Conservation (phyloP, 2,888 invertebrate species). For the Tethea ocularis region DNA sequence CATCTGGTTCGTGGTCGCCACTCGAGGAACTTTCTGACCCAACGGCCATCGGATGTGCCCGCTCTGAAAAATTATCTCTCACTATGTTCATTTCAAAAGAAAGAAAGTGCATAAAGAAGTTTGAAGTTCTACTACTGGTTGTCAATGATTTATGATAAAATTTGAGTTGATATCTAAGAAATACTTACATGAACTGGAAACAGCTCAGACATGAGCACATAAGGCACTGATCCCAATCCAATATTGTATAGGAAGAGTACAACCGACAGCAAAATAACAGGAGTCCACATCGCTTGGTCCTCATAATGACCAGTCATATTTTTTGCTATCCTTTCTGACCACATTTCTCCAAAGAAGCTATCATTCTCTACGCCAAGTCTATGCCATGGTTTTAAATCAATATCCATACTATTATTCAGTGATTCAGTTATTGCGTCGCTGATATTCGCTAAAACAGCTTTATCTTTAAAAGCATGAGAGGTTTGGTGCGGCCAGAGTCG, state of each 20-base stretch:
- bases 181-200: conserved; percentile 73
- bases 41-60: too few relatives aligned
- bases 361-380: conserved; percentile 39
- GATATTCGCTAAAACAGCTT: neutral
- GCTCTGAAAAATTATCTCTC: too few relatives aligned
- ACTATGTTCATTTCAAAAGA: too few relatives aligned
- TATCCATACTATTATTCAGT: too few relatives aligned
- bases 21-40: too few relatives aligned
- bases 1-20: too few relatives aligned
- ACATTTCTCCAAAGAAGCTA: conserved; percentile 18
- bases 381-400: conserved; percentile 33
- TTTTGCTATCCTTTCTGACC: neutral
- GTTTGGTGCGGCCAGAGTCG: conserved; percentile 57
- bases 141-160: too few relatives aligned
- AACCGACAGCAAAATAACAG: conserved; percentile 65
- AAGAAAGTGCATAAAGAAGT: too few relatives aligned
- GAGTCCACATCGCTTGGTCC: conserved; percentile 58
- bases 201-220: conserved; percentile 71
- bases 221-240: conserved; percentile 78
- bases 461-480: conserved; percentile 28
- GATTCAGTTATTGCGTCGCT: neutral
- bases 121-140: too few relatives aligned
- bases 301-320: conserved; percentile 20
- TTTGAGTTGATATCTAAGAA: neutral
- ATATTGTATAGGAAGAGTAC: conserved; percentile 74